Evolutionary conservation across 2,113 vertebrate genomes (phyloP).

Genomic region (Dasyornis broadbenti): DNA sequence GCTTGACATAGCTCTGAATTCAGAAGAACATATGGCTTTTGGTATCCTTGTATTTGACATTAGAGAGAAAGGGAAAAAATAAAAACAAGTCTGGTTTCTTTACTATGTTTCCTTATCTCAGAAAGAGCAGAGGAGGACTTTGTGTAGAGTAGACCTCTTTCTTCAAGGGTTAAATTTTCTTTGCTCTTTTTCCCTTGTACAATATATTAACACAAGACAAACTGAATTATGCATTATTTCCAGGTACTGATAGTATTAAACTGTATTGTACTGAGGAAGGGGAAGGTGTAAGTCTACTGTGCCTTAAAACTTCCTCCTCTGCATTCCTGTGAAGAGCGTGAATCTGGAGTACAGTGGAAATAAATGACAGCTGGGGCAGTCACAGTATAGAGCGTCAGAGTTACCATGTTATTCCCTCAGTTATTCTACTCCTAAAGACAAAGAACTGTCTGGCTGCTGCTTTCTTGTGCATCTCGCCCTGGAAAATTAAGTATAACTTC

Average conservation of each 20-base stretch:
- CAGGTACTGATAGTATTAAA: not conserved
- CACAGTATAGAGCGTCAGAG: not conserved
- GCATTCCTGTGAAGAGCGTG: not conserved
- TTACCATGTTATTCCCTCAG: not conserved
- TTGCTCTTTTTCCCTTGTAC: not conserved
- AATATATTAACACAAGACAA: not conserved
- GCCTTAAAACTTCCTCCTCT: not conserved
- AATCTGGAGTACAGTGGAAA: not conserved
- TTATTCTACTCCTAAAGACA: not conserved
- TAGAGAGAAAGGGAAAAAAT: not conserved
- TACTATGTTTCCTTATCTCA: not conserved
- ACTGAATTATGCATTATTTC: not conserved
- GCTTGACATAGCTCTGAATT: not conserved
- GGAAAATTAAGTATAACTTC: not conserved
- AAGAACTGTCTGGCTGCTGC: not conserved
- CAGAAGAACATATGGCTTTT: not conserved
- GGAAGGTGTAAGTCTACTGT: not conserved
- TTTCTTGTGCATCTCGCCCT: not conserved
- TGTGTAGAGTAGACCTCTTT: not conserved
- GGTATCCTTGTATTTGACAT: not conserved
- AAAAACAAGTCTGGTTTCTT: not conserved
- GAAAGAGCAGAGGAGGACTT: not conserved
- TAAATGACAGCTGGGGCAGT: not conserved
- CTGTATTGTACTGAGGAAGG: not conserved
- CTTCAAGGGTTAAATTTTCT: not conserved